Conservation (phyloP, 2,888 invertebrate species). For the Lasioglossum marginatum region DNA sequence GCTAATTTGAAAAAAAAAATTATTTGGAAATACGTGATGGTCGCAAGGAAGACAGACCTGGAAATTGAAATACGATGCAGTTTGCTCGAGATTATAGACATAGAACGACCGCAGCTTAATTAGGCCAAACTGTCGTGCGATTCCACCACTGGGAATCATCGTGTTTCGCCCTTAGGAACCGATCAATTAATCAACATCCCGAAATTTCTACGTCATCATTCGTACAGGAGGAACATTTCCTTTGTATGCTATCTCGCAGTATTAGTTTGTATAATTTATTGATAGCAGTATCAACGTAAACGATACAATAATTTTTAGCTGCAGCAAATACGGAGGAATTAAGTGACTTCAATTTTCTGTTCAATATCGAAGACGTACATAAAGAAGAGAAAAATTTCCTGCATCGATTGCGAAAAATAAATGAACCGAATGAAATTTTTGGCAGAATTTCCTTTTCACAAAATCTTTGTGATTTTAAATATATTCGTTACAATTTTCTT, state of each 20-base stretch:
- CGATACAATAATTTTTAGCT: too few relatives aligned
- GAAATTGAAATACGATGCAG: constrained; percentile 3
- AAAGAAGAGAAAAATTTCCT: too few relatives aligned
- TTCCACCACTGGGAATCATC: neutral
- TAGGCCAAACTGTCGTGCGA: constrained; percentile 11
- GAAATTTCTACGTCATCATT: neutral
- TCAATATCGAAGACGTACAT: too few relatives aligned
- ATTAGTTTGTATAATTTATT: neutral
- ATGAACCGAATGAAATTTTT: too few relatives aligned
- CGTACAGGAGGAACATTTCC: neutral
- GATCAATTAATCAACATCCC: constrained; percentile 8
- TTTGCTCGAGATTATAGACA: neutral
- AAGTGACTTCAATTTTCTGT: too few relatives aligned
- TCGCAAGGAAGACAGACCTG: neutral
- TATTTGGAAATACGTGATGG: neutral
- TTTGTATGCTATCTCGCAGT: neutral
- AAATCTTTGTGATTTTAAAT: too few relatives aligned
- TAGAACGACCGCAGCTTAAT: constrained; percentile 4
- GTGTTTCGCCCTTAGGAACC: neutral
- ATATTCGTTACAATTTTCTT: too few relatives aligned
- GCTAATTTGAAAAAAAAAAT: neutral
- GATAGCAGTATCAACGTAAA: too few relatives aligned
- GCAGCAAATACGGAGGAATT: too few relatives aligned
- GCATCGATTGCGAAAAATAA: too few relatives aligned
- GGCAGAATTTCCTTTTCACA: too few relatives aligned